A percentile compares a stretch with the other conserved stretches of the same genome.
These are phyloP conservation scores for Nymphicus hollandicus DNA, from an alignment of 2,113 vertebrate genomes.

Conservation along the genomic window DNA sequence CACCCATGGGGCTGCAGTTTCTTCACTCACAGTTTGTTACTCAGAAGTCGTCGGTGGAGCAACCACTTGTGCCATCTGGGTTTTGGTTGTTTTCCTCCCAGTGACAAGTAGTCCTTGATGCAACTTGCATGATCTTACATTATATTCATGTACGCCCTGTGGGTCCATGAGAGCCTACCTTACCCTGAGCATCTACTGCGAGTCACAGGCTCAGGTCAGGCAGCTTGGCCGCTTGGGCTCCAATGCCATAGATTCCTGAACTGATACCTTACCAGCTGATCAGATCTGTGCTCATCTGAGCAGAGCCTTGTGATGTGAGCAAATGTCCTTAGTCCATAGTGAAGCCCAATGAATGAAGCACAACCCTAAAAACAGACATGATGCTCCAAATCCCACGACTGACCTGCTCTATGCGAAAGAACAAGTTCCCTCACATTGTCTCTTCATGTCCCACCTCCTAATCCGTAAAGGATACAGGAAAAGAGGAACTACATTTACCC, in stretches of 20 bases:
- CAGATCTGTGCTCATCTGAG: neutral
- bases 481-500: neutral
- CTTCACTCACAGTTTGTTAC: neutral
- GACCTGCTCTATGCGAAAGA: neutral
- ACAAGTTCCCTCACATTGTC: fast-evolving
- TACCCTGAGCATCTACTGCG: fast-evolving
- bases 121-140: neutral
- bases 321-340: neutral
- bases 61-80: neutral
- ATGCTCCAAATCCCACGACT: neutral
- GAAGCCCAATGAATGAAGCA: neutral
- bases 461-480: neutral
- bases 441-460: neutral
- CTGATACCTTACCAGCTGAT: neutral
- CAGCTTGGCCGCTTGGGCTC: neutral
- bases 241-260: neutral
- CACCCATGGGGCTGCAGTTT: neutral
- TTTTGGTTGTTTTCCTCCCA: neutral
- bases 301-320: neutral
- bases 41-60: neutral
- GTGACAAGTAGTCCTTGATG: neutral
- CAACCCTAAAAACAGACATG: neutral
- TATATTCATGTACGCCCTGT: fast-evolving
- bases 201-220: neutral
- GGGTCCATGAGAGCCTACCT: neutral